Evolutionary conservation across 2,888 invertebrate genomes (phyloP), one percentile per base, ranked within the genome.

Genomic region (Phasia obesa): DNA sequence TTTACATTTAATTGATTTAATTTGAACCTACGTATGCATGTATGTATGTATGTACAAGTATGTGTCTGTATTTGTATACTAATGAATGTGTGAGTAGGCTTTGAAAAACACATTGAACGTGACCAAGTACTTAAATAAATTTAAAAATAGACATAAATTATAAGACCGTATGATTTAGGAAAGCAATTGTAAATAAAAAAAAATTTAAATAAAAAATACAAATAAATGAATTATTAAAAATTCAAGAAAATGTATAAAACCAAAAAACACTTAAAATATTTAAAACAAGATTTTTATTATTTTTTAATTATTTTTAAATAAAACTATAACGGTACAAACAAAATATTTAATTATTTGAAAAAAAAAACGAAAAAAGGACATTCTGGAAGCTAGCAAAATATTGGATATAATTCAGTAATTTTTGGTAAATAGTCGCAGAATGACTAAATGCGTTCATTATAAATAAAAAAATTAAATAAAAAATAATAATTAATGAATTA

Each of bases 1-100:
- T 77, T 70, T 35, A 21, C 44, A 55, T 19, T 9, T 77, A 77
- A 70, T 70, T 77, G 77, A 77, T 77, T 70, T 77, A 77, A 70
- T 77, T 70, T 77, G 13, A 3, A 11, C 19, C 11, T 21, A 23
- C 4, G 25, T 31, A 25, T 25, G 3, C 7, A 17, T 35, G 11
- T 35, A n/a, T n/a, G n/a, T n/a, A n/a, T n/a, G n/a, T n/a, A n/a
- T n/a, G n/a, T n/a, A n/a, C n/a, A n/a, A n/a, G n/a, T n/a, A n/a
- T 51, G 27, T 67, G 42, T 23, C 4, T 60, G 59, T 69, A 60
- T 21, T 19, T 53, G 11, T n/a, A 4, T 7, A 23, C 17, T 47
- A 17, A 31, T 27, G 21, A 35, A n/a, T 27, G 17, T 31, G 44
- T 64, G 49, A 25, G 4, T 67, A 19, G 19, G 9, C 1, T 4